phyloP scores from a whole-genome alignment of 2,113 vertebrate species.

The Ceyx margarethae region DNA sequence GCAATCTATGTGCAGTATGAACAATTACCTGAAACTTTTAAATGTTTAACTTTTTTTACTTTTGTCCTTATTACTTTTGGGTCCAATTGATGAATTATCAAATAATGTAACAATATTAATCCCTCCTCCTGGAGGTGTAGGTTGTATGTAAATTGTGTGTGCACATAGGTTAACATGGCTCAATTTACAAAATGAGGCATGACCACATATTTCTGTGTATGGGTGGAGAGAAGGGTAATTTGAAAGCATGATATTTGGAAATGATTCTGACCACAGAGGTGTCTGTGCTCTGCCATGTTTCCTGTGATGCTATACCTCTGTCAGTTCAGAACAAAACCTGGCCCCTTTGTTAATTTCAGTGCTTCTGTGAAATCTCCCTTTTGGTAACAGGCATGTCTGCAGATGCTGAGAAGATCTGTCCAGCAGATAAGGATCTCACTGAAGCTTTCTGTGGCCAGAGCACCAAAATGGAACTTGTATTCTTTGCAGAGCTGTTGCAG shows the following conservation, averaged over 20 bases:
- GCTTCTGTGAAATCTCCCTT: neutral
- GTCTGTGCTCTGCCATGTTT: neutral
- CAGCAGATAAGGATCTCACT: neutral
- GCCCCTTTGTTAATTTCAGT: neutral
- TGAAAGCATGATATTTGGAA: neutral
- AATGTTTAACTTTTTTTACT: neutral
- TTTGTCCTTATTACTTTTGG: neutral
- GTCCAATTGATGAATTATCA: neutral
- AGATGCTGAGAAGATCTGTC: neutral
- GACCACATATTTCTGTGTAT: neutral
- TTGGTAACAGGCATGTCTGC: neutral
- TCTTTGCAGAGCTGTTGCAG: neutral
- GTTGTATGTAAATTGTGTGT: neutral
- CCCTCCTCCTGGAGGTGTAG: neutral
- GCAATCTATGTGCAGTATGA: neutral
- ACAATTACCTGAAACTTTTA: neutral
- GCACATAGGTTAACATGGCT: neutral
- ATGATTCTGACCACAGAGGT: neutral
- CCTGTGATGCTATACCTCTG: neutral
- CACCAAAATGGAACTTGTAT: neutral
- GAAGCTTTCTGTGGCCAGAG: neutral
- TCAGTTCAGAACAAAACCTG: neutral
- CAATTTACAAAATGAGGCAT: neutral
- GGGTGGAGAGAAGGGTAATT: neutral
- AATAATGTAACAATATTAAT: neutral